A percentile compares a stretch with the other conserved stretches of the same genome.
Evolutionary conservation across 1,140 invertebrate species (phyloP).

Genomic region (Andrena cerasifolii): DNA sequence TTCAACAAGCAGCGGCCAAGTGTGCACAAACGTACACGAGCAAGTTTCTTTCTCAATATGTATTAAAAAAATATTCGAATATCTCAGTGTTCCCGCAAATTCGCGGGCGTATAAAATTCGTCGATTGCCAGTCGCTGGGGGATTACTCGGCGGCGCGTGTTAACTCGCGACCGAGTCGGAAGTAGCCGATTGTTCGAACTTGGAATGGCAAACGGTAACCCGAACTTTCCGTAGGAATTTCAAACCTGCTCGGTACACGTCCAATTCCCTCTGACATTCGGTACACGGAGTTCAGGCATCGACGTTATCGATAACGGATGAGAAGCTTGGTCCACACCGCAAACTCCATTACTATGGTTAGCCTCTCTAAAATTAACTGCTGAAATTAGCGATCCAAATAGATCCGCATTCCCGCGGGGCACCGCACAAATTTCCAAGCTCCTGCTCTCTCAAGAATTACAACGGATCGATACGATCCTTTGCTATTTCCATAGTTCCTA

Average conservation of each 20-base stretch:
- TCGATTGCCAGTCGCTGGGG: neutral
- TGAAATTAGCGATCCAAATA: constrained; percentile 70
- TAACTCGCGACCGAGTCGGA: neutral
- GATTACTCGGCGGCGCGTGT: neutral
- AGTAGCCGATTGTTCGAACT: constrained; percentile 20
- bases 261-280: constrained; percentile 52
- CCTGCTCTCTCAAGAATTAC: constrained; percentile 41
- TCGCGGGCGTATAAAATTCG: too few species aligned
- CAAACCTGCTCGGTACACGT: constrained; percentile 55
- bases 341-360: constrained; percentile 68
- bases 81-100: too few species aligned
- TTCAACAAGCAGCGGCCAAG: too few species aligned
- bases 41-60: too few species aligned
- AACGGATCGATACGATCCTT: constrained; percentile 32
- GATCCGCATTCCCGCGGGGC: constrained; percentile 59
- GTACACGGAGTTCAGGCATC: constrained; percentile 42
- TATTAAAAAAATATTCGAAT: too few species aligned
- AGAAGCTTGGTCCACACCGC: constrained; percentile 56
- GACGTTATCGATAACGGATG: constrained; percentile 67
- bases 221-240: constrained; percentile 52
- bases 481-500: neutral
- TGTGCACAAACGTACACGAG: too few species aligned
- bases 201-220: constrained; percentile 30
- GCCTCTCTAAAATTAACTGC: constrained; percentile 68
- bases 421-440: constrained; percentile 52